Percentiles rank a stretch among this genome's conserved stretches.
Evolutionary conservation across 2,888 invertebrate genomes (phyloP).

Genomic region (Xestia sexstrigata): DNA sequence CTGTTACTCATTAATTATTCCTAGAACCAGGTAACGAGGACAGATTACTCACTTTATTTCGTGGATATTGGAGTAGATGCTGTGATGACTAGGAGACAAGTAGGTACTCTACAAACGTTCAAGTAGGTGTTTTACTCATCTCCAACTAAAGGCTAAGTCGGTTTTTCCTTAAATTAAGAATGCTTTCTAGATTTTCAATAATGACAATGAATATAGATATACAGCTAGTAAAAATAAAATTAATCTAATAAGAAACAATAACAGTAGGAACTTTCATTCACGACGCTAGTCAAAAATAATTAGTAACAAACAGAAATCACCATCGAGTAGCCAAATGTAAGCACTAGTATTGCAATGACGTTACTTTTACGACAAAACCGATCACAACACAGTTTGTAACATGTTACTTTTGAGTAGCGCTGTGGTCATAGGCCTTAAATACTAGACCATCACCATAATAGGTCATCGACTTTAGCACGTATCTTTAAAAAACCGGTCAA

Average conservation of each 20-base stretch:
- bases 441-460: background rate
- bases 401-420: background rate
- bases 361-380: background rate
- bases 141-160: too few relatives aligned
- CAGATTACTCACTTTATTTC: conserved; percentile 46
- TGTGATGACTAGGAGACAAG: background rate
- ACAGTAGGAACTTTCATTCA: too few relatives aligned
- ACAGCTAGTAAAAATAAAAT: too few relatives aligned
- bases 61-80: background rate
- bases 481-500: background rate
- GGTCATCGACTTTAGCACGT: too few relatives aligned
- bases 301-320: too few relatives aligned
- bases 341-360: background rate
- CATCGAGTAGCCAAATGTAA: too few relatives aligned
- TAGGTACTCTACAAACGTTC: background rate
- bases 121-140: too few relatives aligned
- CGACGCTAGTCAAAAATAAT: too few relatives aligned
- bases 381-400: background rate
- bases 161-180: too few relatives aligned
- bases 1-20: conserved; percentile 43
- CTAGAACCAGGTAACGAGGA: conserved; percentile 25
- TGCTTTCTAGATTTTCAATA: too few relatives aligned
- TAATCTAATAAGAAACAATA: too few relatives aligned
- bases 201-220: too few relatives aligned
- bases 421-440: background rate